Percentiles rank a stretch among this genome's conserved stretches.
Evolutionary conservation across 2,797 vertebrate genomes (phyloP).

Genomic region (Enoplosus armatus): DNA sequence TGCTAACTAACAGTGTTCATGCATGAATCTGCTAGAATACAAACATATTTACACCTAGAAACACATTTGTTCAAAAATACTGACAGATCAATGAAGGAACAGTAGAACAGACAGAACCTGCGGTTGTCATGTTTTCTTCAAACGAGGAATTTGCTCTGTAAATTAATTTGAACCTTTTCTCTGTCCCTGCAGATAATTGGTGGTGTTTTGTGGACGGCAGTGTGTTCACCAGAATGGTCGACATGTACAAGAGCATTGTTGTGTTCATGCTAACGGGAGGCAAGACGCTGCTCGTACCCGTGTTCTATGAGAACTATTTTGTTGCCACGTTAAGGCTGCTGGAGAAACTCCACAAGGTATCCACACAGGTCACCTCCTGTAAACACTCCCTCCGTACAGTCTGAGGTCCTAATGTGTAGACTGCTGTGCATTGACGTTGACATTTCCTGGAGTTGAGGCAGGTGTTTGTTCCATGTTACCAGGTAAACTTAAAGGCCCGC

Average conservation of each 20-base stretch:
- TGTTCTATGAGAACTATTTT: slow-evolving; percentile 94
- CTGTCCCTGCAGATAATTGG: slow-evolving; percentile 93
- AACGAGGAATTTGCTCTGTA: background rate
- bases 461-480: slow-evolving; percentile 38
- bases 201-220: slow-evolving; percentile 93
- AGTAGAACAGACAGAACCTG: background rate
- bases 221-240: slow-evolving; percentile 93
- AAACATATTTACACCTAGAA: background rate
- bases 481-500: slow-evolving; percentile 95
- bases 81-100: background rate
- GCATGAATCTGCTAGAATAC: background rate
- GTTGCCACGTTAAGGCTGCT: slow-evolving; percentile 92
- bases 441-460: slow-evolving; percentile 26
- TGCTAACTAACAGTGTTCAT: background rate
- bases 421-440: background rate
- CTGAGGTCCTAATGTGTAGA: background rate
- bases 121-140: background rate
- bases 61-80: background rate
- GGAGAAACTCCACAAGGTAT: slow-evolving; percentile 97
- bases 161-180: slow-evolving; percentile 2
- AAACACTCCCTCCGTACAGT: background rate
- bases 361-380: background rate
- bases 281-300: slow-evolving; percentile 91
- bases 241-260: slow-evolving; percentile 95
- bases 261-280: slow-evolving; percentile 94